phyloP scores from a whole-genome alignment of 1,140 invertebrate genomes.

The Drosophila serrata region DNA sequence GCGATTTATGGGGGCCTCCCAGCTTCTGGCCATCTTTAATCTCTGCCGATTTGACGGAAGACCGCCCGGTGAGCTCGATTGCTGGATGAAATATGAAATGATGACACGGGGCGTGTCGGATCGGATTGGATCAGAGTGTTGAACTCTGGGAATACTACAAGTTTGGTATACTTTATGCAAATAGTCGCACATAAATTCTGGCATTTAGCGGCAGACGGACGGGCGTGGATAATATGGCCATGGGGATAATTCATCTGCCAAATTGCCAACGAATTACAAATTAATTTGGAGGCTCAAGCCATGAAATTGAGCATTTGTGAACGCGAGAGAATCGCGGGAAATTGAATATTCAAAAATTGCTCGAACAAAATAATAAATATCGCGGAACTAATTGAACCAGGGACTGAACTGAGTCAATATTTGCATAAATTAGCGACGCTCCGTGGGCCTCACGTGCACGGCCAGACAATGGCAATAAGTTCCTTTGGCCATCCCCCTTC shows the following conservation, averaged over 20 bases:
- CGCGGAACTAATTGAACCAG: conserved; percentile 81
- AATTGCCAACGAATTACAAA: conserved; percentile 81
- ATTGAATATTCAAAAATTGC: conserved; percentile 79
- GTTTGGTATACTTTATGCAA: conserved; percentile 30
- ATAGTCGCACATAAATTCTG: conserved; percentile 68
- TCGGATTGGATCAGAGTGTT: conserved; percentile 22
- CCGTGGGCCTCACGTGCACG: conserved; percentile 69
- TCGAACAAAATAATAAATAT: conserved; percentile 83
- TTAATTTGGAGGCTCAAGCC: conserved; percentile 72
- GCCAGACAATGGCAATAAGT: conserved; percentile 73
- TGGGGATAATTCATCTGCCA: conserved; percentile 70
- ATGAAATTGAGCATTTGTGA: conserved; percentile 64
- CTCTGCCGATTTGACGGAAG: conserved; percentile 54
- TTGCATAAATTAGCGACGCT: conserved; percentile 81
- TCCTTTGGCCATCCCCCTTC: conserved; percentile 27
- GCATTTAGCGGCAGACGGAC: conserved; percentile 40
- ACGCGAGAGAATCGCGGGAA: conserved; percentile 53
- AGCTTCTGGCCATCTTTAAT: conserved; percentile 54
- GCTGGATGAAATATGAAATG: conserved; percentile 48
- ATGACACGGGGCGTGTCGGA: conserved; percentile 23
- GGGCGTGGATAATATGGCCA: conserved; percentile 41
- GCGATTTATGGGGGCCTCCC: conserved; percentile 54
- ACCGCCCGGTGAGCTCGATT: conserved; percentile 2
- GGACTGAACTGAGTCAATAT: conserved; percentile 65
- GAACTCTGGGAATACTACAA: conserved; percentile 17